Evolutionary conservation across 23 tunicate species (phyloP), one percentile per base, ranked within the genome.

Genomic region (Ascidia mentula): DNA sequence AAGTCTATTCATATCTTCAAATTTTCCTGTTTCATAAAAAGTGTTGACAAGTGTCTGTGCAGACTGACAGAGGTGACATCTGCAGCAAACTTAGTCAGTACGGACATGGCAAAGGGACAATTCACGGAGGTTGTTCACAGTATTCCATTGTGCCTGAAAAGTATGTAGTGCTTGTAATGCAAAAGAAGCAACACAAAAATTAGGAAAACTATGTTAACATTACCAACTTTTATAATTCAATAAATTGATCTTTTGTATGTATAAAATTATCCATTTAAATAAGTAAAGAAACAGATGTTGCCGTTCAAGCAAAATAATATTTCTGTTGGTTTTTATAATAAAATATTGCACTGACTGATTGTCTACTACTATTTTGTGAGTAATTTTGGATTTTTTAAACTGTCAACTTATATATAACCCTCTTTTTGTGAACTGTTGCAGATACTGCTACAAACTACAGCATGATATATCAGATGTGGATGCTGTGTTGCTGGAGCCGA

Each of bases 61-160:
- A 89, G 89, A 76, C 71, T 30, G 53, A 59, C 37, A 45, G 99
- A 39, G 99, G 99, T n/a, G 99, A 95, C 45, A 95, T 95, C 17
- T 95, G 99, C 76, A 82, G 34, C 22, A 86, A 82, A 24, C 38
- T 95, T 89, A 81, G 53, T 0, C 99, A 95, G 38, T 95, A 95
- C 72, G 99, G 99, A 8, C 99, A 95, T 45, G 99, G 99, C 4
- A 90, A 86, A 83, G 99, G 95, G 6, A 93, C 98, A 38, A 60
- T 84, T 28, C 98, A 93, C 72, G 98, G 98, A 34, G 98, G 98
- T 6, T 93, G 98, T 72, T 93, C 93, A 37, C 85, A 93, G 60
- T 93, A 84, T 81, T 93, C 98, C 6, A 88, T 93, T 69, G 86
- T 93, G 17, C 59, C 88, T 38, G 98, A 88, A 84, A 87, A 88